phyloP scores from a whole-genome alignment of 2,888 invertebrate genomes.

The Nasonia oneida region DNA sequence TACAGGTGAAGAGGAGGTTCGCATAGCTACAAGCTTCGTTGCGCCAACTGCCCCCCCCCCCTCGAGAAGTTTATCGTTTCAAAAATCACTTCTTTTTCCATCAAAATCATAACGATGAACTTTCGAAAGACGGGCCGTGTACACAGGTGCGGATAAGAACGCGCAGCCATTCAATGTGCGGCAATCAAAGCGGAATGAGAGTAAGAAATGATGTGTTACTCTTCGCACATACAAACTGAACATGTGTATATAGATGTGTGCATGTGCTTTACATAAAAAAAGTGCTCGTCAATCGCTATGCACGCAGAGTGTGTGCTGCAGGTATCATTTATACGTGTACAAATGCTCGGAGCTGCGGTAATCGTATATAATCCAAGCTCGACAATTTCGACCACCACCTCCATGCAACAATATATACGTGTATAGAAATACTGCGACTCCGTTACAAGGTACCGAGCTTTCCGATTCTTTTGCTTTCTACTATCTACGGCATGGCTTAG shows the following conservation, averaged over 20 bases:
- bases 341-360: not conserved
- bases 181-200: not conserved
- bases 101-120: not conserved
- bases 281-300: slow-evolving; percentile 3
- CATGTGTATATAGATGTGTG: not conserved
- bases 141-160: not conserved
- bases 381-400: slow-evolving; percentile 46
- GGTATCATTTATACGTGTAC: not conserved
- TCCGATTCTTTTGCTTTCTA: not conserved
- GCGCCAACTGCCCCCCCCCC: not conserved
- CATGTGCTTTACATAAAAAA: not conserved
- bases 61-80: not conserved
- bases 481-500: slow-evolving; percentile 7
- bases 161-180: not conserved
- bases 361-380: not conserved
- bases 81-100: not conserved
- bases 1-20: not conserved
- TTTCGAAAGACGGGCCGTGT: not conserved
- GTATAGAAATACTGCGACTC: not conserved
- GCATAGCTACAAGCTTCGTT: not conserved
- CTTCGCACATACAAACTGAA: not conserved
- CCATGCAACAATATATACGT: slow-evolving; percentile 45
- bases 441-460: slow-evolving; percentile 2
- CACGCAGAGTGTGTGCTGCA: not conserved
- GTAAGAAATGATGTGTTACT: slow-evolving; percentile 10